Evolutionary conservation across 2,797 vertebrate genomes (phyloP), one percentile per base, ranked within the genome.

Genomic region (Ctenochaetus hawaiiensis): DNA sequence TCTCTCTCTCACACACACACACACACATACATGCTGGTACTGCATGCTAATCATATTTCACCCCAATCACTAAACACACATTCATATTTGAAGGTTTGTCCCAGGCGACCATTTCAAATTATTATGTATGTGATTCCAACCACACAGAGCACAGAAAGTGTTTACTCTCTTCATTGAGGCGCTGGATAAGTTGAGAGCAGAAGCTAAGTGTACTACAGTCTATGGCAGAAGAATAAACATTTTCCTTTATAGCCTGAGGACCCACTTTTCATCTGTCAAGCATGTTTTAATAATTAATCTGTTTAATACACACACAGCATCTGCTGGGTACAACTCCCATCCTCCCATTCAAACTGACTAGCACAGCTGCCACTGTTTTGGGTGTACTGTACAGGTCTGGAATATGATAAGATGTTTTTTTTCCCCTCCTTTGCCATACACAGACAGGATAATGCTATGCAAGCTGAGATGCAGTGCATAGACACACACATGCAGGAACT

Each of bases 261-360:
- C 93, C 92, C 92, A 95, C 92, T 95, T 95, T 95, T 96, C 94
- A 96, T 95, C 94, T 95, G 94, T 96, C 94, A 95, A 94, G 93
- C 94, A 95, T 94, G 92, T 94, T 95, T 96, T 94, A 95, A 95
- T 95, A 95, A 95, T 96, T 95, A 93, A 95, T 95, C 93, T 94
- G 93, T 94, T 95, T 95, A 94, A 95, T 94, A 94, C 93, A 95
- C 94, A 94, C 93, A 89, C 91, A 93, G 92, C 93, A 95, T 95
- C 95, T 95, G 95, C 94, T 92, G 93, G 93, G 91, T 94, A 93
- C 93, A 91, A 92, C 91, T 93, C 93, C 92, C 92, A 93, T 93
- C 91, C 93, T 93, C 91, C 93, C 93, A 87, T 92, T 94, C 92
- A 91, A 90, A 94, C 91, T 89, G 93, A 93, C 90, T 85, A 89